Evolutionary conservation across 2,113 vertebrate species (phyloP).

Genomic region (Rattus norvegicus): GRCr8 NC_086029.1:26052501-26053000

Average conservation of each 20-base stretch:
- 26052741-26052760: not conserved
- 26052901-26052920: not conserved
- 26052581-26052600: not conserved
- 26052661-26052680: not conserved
- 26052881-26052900: not conserved
- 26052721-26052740: not conserved
- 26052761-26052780: not conserved
- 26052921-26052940: not conserved
- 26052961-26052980: not conserved
- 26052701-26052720: not conserved
- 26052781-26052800: not conserved
- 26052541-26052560: not conserved
- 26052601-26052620: not conserved
- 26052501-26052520: not conserved
- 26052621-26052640: not conserved
- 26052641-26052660: not conserved
- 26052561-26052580: not conserved
- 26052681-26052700: not conserved
- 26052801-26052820: not conserved
- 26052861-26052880: not conserved
- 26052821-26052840: not conserved
- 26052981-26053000: not conserved
- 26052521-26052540: not conserved
- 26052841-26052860: not conserved
- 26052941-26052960: not conserved